Base-by-base conservation (phyloP, 2,797 vertebrate species). In the Sebastes paucispinis region DNA sequence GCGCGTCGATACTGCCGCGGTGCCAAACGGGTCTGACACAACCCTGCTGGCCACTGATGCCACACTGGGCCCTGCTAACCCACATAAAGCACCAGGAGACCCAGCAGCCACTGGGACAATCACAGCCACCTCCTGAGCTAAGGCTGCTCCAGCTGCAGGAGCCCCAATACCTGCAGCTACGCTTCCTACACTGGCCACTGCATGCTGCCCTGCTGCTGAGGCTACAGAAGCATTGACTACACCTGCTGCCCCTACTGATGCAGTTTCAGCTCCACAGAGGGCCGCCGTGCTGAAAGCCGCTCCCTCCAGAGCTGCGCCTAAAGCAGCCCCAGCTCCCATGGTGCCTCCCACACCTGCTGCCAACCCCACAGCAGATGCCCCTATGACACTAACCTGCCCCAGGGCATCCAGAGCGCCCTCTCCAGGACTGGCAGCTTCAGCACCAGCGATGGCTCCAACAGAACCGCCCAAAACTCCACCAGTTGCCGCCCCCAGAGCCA, bases 391-490 rank as follows among this genome's bases (percentile, higher is more conserved):
- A 13, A 96, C 96, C 78, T 95, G 92, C 14, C 52, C 79, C 11
- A 95, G 69, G 5, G 95, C 86, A 20, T 95, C 94, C 36, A 89
- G 20, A n/a, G 91, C 93, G 0, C 93, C 95, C 58, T 94, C 88
- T 9, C 16, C 8, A 8, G 94, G 90, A 73, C 80, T 90, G 3
- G 47, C 34, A n/a, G 94, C 92, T 39, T 93, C 94, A 5, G 89
- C 43, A 4, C 94, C 93, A 3, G 81, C 88, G 22, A 95, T 1
- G 1, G 86, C 81, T 10, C 95, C 96, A 4, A 94, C 73, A 2
- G 90, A 91, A 5, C 94, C 94, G 3, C 96, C 95, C 32, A 96
- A 3, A 24, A 94, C 25, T 6, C 92, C 95, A 3, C 95, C 96
- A 0, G 91, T 89, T 0, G 91, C 94, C 2, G 93, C 93, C 2